Base-by-base conservation (phyloP, 2,797 vertebrate genomes). In the Tinamus major region DNA sequence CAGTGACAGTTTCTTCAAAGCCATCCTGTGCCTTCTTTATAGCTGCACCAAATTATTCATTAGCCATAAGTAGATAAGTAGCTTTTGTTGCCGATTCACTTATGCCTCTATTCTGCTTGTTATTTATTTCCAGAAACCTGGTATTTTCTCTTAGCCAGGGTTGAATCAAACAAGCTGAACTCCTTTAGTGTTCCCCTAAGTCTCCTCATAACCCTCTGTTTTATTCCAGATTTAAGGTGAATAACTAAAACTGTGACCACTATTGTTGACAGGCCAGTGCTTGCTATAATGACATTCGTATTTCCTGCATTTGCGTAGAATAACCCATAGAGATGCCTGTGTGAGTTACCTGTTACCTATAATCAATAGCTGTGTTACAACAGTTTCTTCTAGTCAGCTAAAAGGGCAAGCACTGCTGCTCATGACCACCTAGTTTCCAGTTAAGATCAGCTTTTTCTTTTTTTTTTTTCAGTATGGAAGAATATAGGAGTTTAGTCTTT, bases 31-130 rank as follows among this genome's bases (percentile, higher is more conserved):
- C 42, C 13, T 37, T 79, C 85, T 81, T 79, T 85, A 59, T 13
- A 85, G 42, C 0, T 0, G 26, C 79, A 35, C n/a, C 80, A 89
- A 72, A 1, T 1, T 14, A 6, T 27, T 72, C 74, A 26, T 83
- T 39, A 62, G 18, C 29, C n/a, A 48, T 72, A 65, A 80, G 35
- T 61, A 88, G 21, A 44, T 72, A 65, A 80, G 39, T 61, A 88
- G 21, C 16, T 79, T 90, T 92, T 76, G 8, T 72, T 79, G 48
- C 56, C 16, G 75, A 3, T 59, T 76, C 6, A 7, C 5, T 46
- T 24, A 16, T 77, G 53, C 39, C 48, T 77, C 85, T 61, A 39
- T 18, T 91, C 13, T 78, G 42, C 27, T 49, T 87, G 23, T 55
- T 80, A 13, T 6, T 4, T 55, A 3, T 80, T 89, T 78, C 49